These are phyloP conservation scores for Molossus alvarezi DNA, from an alignment of 2,797 vertebrate species.

Conservation along the genomic window DNA sequence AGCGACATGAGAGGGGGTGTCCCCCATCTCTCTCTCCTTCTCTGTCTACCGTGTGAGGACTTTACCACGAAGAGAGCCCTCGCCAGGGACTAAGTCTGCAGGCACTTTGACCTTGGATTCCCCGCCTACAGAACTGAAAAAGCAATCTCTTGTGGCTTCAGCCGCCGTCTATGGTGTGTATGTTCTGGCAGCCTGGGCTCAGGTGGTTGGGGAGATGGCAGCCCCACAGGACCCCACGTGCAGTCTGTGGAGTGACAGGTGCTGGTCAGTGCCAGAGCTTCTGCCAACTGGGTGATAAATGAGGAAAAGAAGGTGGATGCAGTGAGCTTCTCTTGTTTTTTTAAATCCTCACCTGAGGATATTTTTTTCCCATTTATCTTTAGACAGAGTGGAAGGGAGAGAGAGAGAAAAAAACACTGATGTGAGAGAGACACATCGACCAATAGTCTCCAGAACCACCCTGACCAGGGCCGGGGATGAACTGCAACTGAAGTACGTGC, in stretches of 20 bases:
- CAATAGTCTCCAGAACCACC: too few species aligned
- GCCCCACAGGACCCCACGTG: not conserved
- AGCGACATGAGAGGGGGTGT: not conserved
- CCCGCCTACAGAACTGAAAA: not conserved
- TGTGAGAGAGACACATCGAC: too few species aligned
- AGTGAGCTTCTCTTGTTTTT: conserved; percentile 5
- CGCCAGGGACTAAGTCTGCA: not conserved
- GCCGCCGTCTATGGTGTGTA: not conserved
- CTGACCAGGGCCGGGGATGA: too few species aligned
- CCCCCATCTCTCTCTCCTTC: not conserved
- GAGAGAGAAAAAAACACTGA: too few species aligned
- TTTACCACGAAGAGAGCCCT: not conserved
- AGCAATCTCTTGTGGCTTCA: not conserved
- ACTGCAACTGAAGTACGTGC: too few species aligned
- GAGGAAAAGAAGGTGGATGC: not conserved
- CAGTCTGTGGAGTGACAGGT: not conserved
- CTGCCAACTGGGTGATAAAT: not conserved
- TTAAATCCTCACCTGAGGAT: too few species aligned
- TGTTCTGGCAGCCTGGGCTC: not conserved
- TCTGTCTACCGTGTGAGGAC: not conserved
- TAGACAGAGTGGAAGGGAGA: too few species aligned
- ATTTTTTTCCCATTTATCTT: too few species aligned
- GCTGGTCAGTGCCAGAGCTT: not conserved
- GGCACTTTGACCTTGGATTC: not conserved
- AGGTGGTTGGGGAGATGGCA: not conserved